phyloP scores from a whole-genome alignment of 2,888 invertebrate species.

The Chromoteleia sp. region DNA sequence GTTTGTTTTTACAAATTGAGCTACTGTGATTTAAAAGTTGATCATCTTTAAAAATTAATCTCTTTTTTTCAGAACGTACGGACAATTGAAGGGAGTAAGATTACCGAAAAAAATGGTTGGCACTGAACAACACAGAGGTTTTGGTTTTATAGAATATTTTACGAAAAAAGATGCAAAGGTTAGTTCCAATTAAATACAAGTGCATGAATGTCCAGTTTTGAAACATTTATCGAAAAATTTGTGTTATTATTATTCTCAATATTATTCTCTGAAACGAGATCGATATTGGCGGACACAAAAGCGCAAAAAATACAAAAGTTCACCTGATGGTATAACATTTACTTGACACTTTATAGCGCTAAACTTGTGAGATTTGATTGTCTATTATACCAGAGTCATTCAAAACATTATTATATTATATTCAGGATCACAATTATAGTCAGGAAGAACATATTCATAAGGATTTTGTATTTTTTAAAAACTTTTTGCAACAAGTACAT shows the following conservation, averaged over 20 bases:
- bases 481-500: too few species aligned
- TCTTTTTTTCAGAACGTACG: conserved; percentile 91
- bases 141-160: conserved; percentile 97
- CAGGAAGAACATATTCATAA: too few species aligned
- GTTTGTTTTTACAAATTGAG: background rate
- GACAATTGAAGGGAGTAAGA: conserved; percentile 95
- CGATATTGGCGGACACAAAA: too few species aligned
- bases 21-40: background rate
- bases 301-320: too few species aligned
- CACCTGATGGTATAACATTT: too few species aligned
- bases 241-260: background rate
- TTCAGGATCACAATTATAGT: too few species aligned
- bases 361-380: too few species aligned
- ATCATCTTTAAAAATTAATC: background rate
- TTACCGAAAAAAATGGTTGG: conserved; percentile 95
- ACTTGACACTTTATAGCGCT: too few species aligned
- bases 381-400: too few species aligned
- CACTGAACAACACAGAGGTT: conserved; percentile 95
- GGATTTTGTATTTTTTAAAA: background rate
- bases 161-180: conserved; percentile 97
- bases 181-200: conserved; percentile 72
- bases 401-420: too few species aligned
- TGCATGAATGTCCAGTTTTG: too few species aligned
- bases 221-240: background rate
- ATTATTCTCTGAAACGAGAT: too few species aligned